These are phyloP conservation scores for Sandelia bainsii DNA, from an alignment of 2,797 vertebrate species.

Conservation along the genomic window DNA sequence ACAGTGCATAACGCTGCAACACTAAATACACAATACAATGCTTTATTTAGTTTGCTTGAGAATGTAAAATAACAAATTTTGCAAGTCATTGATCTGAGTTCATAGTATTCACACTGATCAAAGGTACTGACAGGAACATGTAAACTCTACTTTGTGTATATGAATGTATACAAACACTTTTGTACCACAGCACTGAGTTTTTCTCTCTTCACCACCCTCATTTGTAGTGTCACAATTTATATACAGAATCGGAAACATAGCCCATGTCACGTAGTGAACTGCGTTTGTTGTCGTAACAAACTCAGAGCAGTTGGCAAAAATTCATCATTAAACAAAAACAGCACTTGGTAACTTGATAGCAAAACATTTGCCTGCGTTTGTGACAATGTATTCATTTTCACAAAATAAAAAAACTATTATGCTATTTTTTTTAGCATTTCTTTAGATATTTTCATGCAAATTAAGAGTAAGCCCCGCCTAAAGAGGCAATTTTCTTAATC, in stretches of 20 bases:
- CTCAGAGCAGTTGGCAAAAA: constrained; percentile 21
- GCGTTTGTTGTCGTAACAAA: constrained; percentile 14
- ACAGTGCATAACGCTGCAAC: constrained; percentile 2
- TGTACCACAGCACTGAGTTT: constrained; percentile 6
- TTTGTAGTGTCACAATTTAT: constrained; percentile 55
- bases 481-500: too few relatives aligned
- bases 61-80: constrained; percentile 9
- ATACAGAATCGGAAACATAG: constrained; percentile 20
- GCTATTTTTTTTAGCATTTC: neutral
- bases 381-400: neutral
- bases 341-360: constrained; percentile 32
- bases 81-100: constrained; percentile 26
- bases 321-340: constrained; percentile 51
- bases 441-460: neutral
- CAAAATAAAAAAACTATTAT: neutral
- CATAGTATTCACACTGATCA: constrained; percentile 11
- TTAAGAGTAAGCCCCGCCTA: too few relatives aligned
- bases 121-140: constrained; percentile 19
- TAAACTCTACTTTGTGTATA: constrained; percentile 20
- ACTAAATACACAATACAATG: constrained; percentile 3
- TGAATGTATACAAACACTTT: constrained; percentile 7
- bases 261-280: neutral
- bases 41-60: constrained; percentile 12
- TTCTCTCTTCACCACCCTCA: constrained; percentile 25
- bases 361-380: constrained; percentile 10